A percentile compares a stretch with the other conserved stretches of the same genome.
phyloP scores from a whole-genome alignment of 2,888 invertebrate genomes.

The Congeria kusceri region DNA sequence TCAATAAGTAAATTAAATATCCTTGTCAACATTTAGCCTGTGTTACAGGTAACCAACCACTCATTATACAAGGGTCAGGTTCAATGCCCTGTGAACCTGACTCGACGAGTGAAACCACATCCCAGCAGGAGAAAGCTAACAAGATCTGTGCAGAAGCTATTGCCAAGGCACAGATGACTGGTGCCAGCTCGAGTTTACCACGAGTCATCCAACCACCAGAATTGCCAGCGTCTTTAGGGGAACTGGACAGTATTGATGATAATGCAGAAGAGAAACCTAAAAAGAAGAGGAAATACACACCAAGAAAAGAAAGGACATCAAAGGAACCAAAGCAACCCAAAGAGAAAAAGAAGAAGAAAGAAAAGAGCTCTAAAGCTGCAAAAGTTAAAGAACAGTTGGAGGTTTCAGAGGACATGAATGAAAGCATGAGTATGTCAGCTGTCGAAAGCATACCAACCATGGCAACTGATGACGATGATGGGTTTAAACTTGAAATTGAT shows the following conservation, averaged over 20 bases:
- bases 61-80: constrained; percentile 41
- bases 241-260: constrained; percentile 59
- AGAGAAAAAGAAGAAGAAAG: constrained; percentile 51
- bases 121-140: constrained; percentile 77
- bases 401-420: too few relatives aligned
- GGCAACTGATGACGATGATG: constrained; percentile 55
- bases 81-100: constrained; percentile 19
- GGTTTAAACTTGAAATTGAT: constrained; percentile 24
- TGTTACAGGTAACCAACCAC: constrained; percentile 28
- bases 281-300: constrained; percentile 63
- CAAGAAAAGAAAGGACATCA: constrained; percentile 51
- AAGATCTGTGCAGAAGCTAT: constrained; percentile 79
- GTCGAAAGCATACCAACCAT: constrained; percentile 22
- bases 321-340: constrained; percentile 31
- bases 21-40: neutral
- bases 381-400: constrained; percentile 3
- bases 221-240: constrained; percentile 73
- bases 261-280: constrained; percentile 38
- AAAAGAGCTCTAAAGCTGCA: constrained; percentile 9
- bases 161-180: constrained; percentile 76
- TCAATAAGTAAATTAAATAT: neutral
- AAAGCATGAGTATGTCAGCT: neutral
- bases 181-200: constrained; percentile 41
- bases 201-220: constrained; percentile 66
- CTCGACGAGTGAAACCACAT: constrained; percentile 22